phyloP scores from a whole-genome alignment of 2,797 vertebrate species.

The Sebastes taczanowskii region DNA sequence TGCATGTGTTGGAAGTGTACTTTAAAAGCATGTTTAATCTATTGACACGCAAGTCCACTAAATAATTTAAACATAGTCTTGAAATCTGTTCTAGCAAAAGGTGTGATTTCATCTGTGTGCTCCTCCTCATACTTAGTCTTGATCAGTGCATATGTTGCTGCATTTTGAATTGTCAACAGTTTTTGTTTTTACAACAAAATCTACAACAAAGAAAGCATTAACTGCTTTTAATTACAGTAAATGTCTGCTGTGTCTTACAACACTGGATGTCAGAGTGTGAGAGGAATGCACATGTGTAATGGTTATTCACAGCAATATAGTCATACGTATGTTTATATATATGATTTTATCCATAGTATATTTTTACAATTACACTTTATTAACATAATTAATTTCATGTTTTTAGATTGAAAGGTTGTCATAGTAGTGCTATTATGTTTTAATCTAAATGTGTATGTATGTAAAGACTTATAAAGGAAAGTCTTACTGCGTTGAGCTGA shows the following conservation, averaged over 20 bases:
- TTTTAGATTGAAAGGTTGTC: background rate
- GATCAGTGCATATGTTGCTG: background rate
- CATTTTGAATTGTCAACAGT: background rate
- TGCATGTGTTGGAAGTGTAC: background rate
- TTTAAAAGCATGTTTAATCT: background rate
- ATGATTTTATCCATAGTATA: background rate
- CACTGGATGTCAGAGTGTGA: background rate
- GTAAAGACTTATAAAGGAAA: background rate
- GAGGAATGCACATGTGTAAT: background rate
- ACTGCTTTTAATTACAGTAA: background rate
- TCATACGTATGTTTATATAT: background rate
- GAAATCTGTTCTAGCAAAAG: background rate
- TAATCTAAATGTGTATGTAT: background rate
- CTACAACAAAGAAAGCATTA: background rate
- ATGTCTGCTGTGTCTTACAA: background rate
- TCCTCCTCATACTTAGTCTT: background rate
- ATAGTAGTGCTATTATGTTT: background rate
- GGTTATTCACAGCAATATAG: background rate
- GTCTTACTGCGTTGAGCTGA: constrained; percentile 67
- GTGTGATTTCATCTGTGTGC: background rate
- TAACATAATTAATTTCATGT: background rate
- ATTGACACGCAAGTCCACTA: background rate
- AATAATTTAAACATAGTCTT: background rate
- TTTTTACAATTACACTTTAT: background rate
- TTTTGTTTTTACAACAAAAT: background rate